Percentiles rank a stretch among this genome's conserved stretches.
Conservation (phyloP, 2,113 vertebrate genomes). For the Dryoscopus gambensis region DNA sequence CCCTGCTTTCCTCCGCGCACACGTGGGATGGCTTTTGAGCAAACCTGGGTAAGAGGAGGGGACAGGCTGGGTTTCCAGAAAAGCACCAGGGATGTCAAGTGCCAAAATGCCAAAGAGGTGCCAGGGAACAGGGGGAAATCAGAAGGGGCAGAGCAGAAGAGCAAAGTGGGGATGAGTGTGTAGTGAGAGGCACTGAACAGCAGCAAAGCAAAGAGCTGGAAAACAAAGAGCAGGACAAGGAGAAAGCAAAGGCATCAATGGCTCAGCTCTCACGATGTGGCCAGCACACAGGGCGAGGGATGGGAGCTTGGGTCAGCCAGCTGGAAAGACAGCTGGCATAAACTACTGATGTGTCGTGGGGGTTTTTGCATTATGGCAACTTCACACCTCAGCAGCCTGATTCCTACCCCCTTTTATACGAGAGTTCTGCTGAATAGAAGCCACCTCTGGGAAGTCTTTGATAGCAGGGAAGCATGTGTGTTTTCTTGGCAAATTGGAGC, state of each 20-base stretch:
- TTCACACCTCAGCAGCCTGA: neutral
- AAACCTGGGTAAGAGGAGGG: neutral
- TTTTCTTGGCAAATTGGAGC: neutral
- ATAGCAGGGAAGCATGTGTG: neutral
- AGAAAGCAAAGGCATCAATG: neutral
- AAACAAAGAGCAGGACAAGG: neutral
- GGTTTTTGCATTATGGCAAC: neutral
- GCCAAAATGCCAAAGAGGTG: fast-evolving
- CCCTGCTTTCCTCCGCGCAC: neutral
- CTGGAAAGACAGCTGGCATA: neutral
- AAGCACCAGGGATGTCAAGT: neutral
- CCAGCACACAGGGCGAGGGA: fast-evolving
- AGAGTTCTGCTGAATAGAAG: neutral
- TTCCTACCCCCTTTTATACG: neutral
- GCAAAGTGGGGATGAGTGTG: neutral
- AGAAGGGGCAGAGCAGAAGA: neutral
- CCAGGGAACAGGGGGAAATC: neutral
- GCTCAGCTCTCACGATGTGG: neutral
- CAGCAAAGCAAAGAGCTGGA: neutral
- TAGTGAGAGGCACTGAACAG: neutral
- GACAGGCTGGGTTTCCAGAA: neutral
- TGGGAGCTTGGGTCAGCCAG: neutral
- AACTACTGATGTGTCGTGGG: neutral
- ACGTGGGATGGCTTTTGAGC: neutral
- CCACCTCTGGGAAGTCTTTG: neutral